phyloP scores from a whole-genome alignment of 64 coral and sea anemone genomes.

The Actinia tenebrosa region DNA sequence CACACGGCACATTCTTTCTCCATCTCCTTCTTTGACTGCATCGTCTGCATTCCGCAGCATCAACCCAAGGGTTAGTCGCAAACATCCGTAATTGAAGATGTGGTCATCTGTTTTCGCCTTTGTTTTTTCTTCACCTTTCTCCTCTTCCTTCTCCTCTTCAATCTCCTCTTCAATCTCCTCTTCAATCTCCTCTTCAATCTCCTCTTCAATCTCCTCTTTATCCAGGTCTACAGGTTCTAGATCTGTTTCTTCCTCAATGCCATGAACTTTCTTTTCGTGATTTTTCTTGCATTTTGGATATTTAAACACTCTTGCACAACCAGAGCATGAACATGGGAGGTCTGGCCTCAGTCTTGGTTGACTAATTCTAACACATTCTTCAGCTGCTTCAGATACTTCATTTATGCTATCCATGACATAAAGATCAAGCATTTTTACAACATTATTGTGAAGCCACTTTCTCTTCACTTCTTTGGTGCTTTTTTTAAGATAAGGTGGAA shows the following conservation, averaged over 20 bases:
- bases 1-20: conserved; percentile 43
- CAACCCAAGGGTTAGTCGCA: conserved; percentile 39
- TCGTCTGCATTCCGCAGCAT: conserved; percentile 57
- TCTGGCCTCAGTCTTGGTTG: not conserved
- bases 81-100: conserved; percentile 65
- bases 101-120: conserved; percentile 22
- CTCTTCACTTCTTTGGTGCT: conserved; percentile 14
- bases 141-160: not conserved
- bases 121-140: not conserved
- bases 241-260: conserved; percentile 26
- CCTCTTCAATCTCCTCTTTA: not conserved
- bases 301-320: conserved; percentile 33
- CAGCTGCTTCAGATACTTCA: not conserved
- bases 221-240: not conserved
- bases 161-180: conserved; percentile 12
- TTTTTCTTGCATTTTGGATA: conserved; percentile 41
- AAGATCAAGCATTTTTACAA: conserved; percentile 39
- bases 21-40: conserved; percentile 73
- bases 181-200: not conserved
- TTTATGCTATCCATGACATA: conserved; percentile 44
- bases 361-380: not conserved
- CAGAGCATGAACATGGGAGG: conserved; percentile 31
- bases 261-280: conserved; percentile 43
- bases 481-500: conserved; percentile 20
- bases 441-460: conserved; percentile 36